Base-by-base conservation (phyloP, 2,888 invertebrate species). In the Hartigia nigra region DNA sequence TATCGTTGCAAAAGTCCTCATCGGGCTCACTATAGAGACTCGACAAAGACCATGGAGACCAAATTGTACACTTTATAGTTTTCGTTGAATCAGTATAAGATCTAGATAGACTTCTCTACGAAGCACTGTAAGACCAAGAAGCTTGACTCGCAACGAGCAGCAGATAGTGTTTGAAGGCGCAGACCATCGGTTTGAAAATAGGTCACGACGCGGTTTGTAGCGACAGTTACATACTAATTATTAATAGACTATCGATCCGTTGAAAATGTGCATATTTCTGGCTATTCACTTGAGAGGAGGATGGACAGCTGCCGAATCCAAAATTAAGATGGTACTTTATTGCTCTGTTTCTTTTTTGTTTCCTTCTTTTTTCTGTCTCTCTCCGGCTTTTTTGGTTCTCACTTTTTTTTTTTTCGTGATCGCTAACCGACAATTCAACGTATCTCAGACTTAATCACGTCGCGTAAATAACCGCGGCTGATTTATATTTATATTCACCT, bases 401-500 rank as follows among this genome's bases (percentile, higher is more conserved):
- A 72, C 31, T 31, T 31, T 72, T 72, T 34, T 72, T 31, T 32
- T 31, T 3, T 4, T 5, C 12, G 31, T 14, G 72, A 31, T 31
- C 72, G 32, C 72, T 11, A 31, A 69, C 69, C 74, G 74, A 74
- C 74, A 31, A 12, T 74, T 70, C 39, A 5, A 39, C 39, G 39
- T 39, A 39, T 39, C 39, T 14, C 39, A 39, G 39, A n/a, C 74
- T 35, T 23, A 74, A 32, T 74, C 70, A 23, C 32, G 31, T 4
- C 14, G 74, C 70, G 23, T 77, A 74, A 79, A 78, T 78, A 79
- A 79, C 74, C 72, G 74, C 23, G 36, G 14, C 37, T 74, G 35
- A 36, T 77, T 69, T 79, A 77, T 75, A 36, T 79, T 79, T 75
- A 69, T 55, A 35, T 1, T 72, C 14, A 31, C 4, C 4, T 4